These are phyloP conservation scores for Triplophysa yarkandensis DNA, from an alignment of 2,797 vertebrate genomes.

Conservation along the genomic window DNA sequence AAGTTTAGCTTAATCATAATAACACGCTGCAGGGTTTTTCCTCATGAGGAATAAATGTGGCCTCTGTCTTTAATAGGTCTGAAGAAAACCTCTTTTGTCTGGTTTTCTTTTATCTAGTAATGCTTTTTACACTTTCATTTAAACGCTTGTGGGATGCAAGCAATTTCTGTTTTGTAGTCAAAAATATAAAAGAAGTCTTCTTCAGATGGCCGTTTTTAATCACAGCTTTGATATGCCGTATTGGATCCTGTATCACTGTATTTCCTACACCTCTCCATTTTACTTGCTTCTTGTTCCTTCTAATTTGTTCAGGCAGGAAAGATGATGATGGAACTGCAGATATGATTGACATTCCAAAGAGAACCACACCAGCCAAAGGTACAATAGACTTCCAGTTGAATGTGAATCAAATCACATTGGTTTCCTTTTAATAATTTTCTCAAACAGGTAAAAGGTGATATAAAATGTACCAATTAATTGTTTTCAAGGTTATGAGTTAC, in stretches of 20 bases:
- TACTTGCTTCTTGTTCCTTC: background rate
- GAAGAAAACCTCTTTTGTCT: conserved; percentile 6
- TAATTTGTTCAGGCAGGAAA: conserved; percentile 79
- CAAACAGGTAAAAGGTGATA: background rate
- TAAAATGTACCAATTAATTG: background rate
- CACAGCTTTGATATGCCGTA: background rate
- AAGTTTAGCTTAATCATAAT: background rate
- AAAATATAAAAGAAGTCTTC: background rate
- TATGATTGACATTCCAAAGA: conserved; percentile 91
- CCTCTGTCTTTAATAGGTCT: background rate
- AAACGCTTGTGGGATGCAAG: background rate
- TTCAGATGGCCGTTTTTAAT: background rate
- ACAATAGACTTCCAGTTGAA: background rate
- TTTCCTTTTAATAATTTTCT: too few relatives aligned
- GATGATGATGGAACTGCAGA: conserved; percentile 82
- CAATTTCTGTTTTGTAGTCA: background rate
- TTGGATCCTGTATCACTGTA: background rate
- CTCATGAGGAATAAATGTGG: conserved; percentile 12
- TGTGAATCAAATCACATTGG: too few relatives aligned
- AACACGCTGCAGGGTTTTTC: conserved; percentile 10
- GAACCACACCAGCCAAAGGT: conserved; percentile 90
- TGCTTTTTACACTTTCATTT: background rate
- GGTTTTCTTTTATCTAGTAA: background rate
- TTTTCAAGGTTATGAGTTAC: conserved; percentile 86
- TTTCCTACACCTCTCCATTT: background rate